Base-by-base conservation (phyloP, 2,888 invertebrate genomes). In the Lasius fuliginosus region DNA sequence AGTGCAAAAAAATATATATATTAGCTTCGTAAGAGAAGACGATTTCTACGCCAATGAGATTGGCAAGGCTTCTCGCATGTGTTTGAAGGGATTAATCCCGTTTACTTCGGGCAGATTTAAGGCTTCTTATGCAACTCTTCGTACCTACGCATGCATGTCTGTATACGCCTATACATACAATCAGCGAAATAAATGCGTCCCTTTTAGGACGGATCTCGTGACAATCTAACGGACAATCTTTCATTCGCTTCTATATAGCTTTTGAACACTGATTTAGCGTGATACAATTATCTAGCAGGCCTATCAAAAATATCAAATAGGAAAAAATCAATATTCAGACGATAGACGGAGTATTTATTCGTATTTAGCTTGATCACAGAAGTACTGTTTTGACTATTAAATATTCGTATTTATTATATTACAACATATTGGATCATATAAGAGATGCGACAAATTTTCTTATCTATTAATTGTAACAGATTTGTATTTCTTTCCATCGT, bases 51-150 rank as follows among this genome's bases (percentile, higher is more conserved):
- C 93, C 92, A 93, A 92, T 93, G 93, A 92, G 87, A 92, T 91
- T 91, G 91, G 87, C 92, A 92, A 91, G 94, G 95, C 94, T 94
- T 95, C 73, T 58, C 94, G 88, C 88, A 91, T 90, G 91, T 92
- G 92, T 92, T 90, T 91, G 92, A 91, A 90, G 91, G 93, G 93
- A 95, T 95, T 94, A 95, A 94, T 95, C 95, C 94, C 93, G 93
- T 94, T 95, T 95, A 93, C 94, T 90, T 91, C 91, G 89, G 87
- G 93, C 93, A 94, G 92, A 92, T 92, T 93, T 93, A 93, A 91
- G 95, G 94, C 94, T 95, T 95, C 95, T 91, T 92, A 91, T 93
- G 93, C 94, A 94, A 94, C 93, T 94, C 90, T 92, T 93, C 90
- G 92, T 88, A 90, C 87, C 86, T 91, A 90, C 88, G 79, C 86